Evolutionary conservation across 2,113 vertebrate genomes (phyloP).

Genomic region (Trogon melanurus): DNA sequence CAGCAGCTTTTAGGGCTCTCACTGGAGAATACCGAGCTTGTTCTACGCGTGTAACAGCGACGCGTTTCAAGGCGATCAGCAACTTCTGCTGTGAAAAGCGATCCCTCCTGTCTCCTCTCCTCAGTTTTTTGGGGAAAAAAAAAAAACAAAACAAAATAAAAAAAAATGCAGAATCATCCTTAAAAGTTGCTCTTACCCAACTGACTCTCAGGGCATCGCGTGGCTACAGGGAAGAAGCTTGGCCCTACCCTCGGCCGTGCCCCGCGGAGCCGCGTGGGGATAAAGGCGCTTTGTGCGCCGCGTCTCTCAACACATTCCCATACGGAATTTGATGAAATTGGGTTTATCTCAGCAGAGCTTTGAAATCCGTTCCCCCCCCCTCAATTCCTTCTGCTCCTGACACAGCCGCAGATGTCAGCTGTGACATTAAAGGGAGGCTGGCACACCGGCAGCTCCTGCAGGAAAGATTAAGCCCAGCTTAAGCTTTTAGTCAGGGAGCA

Average conservation of each 20-base stretch:
- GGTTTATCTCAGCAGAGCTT: conserved; percentile 1
- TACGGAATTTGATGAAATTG: conserved; percentile 70
- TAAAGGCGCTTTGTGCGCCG: neutral
- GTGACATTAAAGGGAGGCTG: neutral
- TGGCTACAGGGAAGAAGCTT: neutral
- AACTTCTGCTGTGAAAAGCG: neutral
- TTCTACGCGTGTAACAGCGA: neutral
- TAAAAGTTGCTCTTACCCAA: neutral
- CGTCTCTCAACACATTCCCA: neutral
- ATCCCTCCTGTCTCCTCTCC: neutral
- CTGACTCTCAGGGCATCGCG: neutral
- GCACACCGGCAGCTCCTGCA: accelerated
- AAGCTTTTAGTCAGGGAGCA: neutral
- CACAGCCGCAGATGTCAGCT: neutral
- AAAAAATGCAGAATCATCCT: neutral
- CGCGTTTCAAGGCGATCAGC: neutral
- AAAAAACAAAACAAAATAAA: neutral
- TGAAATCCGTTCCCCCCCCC: neutral
- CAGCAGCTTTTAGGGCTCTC: neutral
- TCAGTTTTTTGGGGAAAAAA: too few relatives aligned
- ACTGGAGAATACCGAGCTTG: neutral
- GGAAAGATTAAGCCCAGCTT: neutral
- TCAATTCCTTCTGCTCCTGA: neutral
- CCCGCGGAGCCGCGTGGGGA: neutral
- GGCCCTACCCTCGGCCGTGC: neutral